Base-by-base conservation (phyloP, 2,888 invertebrate genomes). In the Altica lythri region DNA sequence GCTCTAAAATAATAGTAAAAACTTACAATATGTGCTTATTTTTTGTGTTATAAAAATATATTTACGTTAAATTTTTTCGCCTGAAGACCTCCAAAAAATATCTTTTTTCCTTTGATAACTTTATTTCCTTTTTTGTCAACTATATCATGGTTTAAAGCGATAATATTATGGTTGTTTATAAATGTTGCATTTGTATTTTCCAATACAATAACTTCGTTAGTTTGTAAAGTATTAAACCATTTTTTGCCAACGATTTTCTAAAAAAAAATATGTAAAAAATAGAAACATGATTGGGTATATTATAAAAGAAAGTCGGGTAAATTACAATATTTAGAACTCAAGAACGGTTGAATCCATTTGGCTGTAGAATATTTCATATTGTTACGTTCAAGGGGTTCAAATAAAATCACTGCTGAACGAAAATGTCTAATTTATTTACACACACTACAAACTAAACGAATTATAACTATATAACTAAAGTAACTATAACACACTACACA, bases 41-140 rank as follows among this genome's bases (percentile, higher is more conserved):
- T 3, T 16, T 35, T 35, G 4, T 4, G 2, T 17, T 16, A 35
- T 35, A 4, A 35, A 35, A 35, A 17, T 14, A 16, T 9, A 16
- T 14, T 60, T 62, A 72, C 72, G 9, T 66, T 47, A 25, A 73
- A 54, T 51, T 42, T 59, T 13, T 69, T 55, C 3, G 70, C 62
- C 65, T 73, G 64, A 2, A 75, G 53, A n/a, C 73, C 73, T 10
- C 60, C 63, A 52, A 64, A 70, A 55, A 75, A 74, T 2, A 62
- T 64, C 53, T 75, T 74, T 13, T 52, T 59, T n/a, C 75, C 74
- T 40, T 40, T 65, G 30, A 73, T 69, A 2, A 57, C 35, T 16
- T 61, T 53, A 32, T 63, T 44, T 8, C 59, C 29, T 49, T 67
- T 49, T 59, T 65, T 67, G 14, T 51, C 43, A 8, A 73, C 61